Evolutionary conservation across 2,113 vertebrate species (phyloP).

Genomic region (Oceanites oceanicus): DNA sequence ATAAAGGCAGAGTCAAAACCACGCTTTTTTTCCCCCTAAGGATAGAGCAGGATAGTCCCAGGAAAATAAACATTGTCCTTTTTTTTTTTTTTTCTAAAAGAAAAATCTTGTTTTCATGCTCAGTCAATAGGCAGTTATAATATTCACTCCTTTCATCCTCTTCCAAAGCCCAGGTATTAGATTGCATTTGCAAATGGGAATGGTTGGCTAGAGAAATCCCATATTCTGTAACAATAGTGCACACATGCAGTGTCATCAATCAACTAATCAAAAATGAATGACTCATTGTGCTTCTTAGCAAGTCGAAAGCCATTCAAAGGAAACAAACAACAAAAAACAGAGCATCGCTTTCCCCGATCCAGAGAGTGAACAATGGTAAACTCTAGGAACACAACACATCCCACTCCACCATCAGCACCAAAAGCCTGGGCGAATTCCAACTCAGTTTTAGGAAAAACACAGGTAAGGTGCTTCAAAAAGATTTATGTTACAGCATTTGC

Average conservation of each 20-base stretch:
- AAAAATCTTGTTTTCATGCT: neutral
- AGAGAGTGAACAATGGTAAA: neutral
- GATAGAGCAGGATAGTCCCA: neutral
- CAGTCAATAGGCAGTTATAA: neutral
- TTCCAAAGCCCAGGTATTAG: constrained; percentile 2
- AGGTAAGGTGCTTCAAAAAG: neutral
- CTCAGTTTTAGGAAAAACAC: neutral
- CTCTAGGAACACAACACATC: neutral
- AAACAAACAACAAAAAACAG: constrained; percentile 31
- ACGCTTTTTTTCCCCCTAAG: neutral
- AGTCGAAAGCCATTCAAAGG: neutral
- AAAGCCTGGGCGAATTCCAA: neutral
- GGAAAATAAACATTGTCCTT: neutral
- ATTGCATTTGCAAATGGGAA: neutral
- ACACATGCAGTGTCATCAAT: constrained; percentile 34
- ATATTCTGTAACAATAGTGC: neutral
- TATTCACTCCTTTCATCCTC: neutral
- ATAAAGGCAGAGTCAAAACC: neutral
- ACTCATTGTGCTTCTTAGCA: constrained; percentile 9
- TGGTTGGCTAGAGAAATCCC: neutral
- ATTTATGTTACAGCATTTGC: neutral
- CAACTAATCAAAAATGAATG: constrained; percentile 33
- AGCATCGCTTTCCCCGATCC: neutral
- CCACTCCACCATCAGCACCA: neutral
- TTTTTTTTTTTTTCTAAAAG: neutral